Evolutionary conservation across 2,888 invertebrate genomes (phyloP), one percentile per base, ranked within the genome.

Genomic region (Athalia rosae): DNA sequence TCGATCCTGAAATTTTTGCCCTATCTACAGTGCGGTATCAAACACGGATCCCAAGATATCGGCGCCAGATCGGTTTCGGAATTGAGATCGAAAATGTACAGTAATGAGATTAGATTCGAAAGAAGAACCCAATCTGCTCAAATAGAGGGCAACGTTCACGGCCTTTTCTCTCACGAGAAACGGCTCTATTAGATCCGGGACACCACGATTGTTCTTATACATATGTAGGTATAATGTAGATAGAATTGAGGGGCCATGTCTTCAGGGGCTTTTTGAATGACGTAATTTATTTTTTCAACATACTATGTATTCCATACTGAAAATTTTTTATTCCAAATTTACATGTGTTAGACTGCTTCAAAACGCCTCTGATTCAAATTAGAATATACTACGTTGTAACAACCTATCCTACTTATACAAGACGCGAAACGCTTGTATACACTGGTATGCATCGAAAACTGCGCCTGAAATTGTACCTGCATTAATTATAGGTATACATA

Each of bases 21-120:
- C 0, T 99, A 99, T 89, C 91, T 99, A 79, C 96, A 98, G 86
- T 95, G 98, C 82, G 99, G 99, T 0, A 93, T 99, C 83, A 96
- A 97, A 88, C 99, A 99, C 89, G 97, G 99, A 82, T 98, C 97
- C 88, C 99, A 99, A 90, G 99, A 99, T 88, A 96, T 99, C 85
- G 99, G 99, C 45, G 94, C 95, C 3, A 93, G 90, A 84, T 96
- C 96, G 8, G 89, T 97, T 4, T 88, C 90, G 67, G 91, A 80
- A 53, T 82, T 83, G 78, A 93, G 92, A 84, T 90, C 92, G 62
- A 94, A 95, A 95, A 98, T 97, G 92, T 95, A 96, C 87, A 93
- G 93, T 76, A 98, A 98, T n/a, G 94, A 96, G 88, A 91, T 99
- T 79, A 95, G 96, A 88, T 99, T 99, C 91, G 99, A 99, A 93